phyloP scores from a whole-genome alignment of 2,113 vertebrate species.

The Anser brachyrhynchus region DNA sequence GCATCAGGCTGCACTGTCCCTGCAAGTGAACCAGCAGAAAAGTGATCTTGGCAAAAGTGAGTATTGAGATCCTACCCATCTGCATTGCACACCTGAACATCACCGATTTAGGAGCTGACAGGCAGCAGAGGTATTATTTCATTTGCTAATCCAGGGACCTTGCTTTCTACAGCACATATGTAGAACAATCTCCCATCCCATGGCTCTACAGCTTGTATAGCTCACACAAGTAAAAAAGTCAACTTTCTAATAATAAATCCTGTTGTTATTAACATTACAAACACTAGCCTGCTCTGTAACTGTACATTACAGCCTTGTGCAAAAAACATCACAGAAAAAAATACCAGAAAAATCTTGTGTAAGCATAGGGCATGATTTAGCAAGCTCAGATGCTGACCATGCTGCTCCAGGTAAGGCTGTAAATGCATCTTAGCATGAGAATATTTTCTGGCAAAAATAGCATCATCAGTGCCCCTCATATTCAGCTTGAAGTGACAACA shows the following conservation, averaged over 20 bases:
- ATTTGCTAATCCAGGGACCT: neutral
- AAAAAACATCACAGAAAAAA: neutral
- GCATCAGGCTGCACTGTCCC: neutral
- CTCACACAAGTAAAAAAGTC: neutral
- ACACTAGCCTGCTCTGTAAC: neutral
- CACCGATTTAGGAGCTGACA: neutral
- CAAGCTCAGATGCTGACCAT: neutral
- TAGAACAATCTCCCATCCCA: too few species aligned
- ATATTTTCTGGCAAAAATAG: neutral
- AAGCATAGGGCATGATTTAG: neutral
- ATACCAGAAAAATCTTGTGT: neutral
- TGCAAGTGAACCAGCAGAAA: neutral
- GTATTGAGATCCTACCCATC: neutral
- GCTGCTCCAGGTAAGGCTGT: neutral
- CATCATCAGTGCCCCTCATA: neutral
- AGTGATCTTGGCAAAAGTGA: neutral
- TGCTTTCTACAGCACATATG: neutral
- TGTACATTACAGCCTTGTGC: neutral
- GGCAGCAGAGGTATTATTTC: neutral
- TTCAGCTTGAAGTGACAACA: fast-evolving
- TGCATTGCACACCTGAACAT: too few species aligned
- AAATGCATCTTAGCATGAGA: neutral
- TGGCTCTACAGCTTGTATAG: neutral
- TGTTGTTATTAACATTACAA: neutral
- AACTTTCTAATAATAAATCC: neutral